A percentile compares a stretch with the other conserved stretches of the same genome.
These are phyloP conservation scores for Ladona fulva DNA, from an alignment of 1,140 invertebrate species.

Conservation along the genomic window DNA sequence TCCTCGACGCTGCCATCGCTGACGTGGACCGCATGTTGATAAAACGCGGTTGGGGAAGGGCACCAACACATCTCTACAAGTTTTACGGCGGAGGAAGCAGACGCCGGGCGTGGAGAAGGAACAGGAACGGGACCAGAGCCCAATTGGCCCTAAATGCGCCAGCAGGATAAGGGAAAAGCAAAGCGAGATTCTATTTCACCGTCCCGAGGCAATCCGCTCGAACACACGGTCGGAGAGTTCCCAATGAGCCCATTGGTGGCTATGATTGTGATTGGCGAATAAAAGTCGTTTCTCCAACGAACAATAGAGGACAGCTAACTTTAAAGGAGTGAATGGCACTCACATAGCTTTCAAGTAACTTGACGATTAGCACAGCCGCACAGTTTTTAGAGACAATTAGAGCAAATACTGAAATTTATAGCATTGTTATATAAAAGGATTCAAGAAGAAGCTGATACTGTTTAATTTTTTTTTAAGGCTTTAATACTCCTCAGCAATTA, in stretches of 20 bases:
- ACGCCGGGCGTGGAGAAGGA: neutral
- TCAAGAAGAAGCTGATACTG: neutral
- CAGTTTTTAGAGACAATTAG: neutral
- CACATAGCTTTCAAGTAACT: neutral
- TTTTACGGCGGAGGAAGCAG: slow-evolving; percentile 22
- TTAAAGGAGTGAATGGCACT: no score
- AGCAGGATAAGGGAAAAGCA: no score
- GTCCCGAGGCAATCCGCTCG: no score
- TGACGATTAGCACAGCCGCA: neutral
- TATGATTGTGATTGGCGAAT: no score
- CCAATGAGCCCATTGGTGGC: no score
- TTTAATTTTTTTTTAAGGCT: neutral
- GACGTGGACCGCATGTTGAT: slow-evolving; percentile 24
- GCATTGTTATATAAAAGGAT: neutral
- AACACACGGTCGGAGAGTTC: no score
- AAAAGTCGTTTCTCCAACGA: no score
- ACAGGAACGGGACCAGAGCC: neutral
- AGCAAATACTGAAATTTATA: neutral
- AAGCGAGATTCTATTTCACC: no score
- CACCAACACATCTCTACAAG: slow-evolving; percentile 28
- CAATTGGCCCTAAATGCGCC: neutral
- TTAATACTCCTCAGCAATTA: neutral
- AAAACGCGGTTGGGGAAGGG: slow-evolving; percentile 11
- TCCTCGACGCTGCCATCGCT: slow-evolving; percentile 25
- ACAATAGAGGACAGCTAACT: no score